Percentiles rank a stretch among this genome's conserved stretches.
Conservation (phyloP, 2,888 invertebrate genomes). For the Drosophila eohydei region DNA sequence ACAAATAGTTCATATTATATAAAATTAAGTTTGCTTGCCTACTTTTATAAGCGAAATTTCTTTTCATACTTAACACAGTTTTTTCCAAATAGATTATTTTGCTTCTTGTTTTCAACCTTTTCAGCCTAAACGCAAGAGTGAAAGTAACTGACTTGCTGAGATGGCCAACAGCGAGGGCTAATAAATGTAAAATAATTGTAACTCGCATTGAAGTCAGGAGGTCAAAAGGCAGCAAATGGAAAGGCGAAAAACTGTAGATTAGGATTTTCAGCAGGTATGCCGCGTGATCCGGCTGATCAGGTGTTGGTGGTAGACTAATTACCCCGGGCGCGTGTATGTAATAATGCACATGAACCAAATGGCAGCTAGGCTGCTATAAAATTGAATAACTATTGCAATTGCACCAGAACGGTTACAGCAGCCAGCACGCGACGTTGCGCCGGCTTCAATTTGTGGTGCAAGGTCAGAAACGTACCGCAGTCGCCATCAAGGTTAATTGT, state of each 20-base stretch:
- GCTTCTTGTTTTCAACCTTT: not conserved
- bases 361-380: conserved; percentile 58
- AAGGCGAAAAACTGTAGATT: not conserved
- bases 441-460: conserved; percentile 44
- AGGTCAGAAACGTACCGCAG: conserved; percentile 57
- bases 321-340: conserved; percentile 33
- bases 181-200: conserved; percentile 13
- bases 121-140: conserved; percentile 27
- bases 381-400: conserved; percentile 71
- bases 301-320: conserved; percentile 56
- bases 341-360: conserved; percentile 68
- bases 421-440: conserved; percentile 36
- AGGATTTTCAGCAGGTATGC: conserved; percentile 14
- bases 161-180: conserved; percentile 16
- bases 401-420: conserved; percentile 25
- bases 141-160: conserved; percentile 39
- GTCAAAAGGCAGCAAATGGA: conserved; percentile 14
- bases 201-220: conserved; percentile 3
- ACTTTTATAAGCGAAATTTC: no score
- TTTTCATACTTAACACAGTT: no score
- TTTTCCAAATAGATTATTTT: no score
- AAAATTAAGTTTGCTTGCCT: no score
- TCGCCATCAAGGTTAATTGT: conserved; percentile 77
- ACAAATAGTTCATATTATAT: no score
- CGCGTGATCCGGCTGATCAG: conserved; percentile 27